Evolutionary conservation across 2,113 vertebrate genomes (phyloP), one percentile per base, ranked within the genome.

Genomic region (Cranoglanis bouderius): DNA sequence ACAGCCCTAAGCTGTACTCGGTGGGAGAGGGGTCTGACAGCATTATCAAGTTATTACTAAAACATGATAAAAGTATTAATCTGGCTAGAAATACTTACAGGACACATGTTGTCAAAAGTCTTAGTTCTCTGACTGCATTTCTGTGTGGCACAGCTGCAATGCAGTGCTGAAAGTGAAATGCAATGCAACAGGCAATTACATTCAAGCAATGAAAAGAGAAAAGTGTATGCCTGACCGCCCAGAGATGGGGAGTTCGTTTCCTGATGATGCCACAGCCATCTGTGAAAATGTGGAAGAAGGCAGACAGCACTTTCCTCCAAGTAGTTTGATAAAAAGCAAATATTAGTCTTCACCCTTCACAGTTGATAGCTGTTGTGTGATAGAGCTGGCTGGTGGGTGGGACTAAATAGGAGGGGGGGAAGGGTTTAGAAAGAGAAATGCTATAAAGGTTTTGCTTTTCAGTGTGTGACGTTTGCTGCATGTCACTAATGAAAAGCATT

Each of bases 131-230:
- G 57, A 61, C 10, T 35, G 32, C n/a, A 70, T 70, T 70, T 35
- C 65, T 74, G 70, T 38, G 16, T n/a, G n/a, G 32, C 67, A 40
- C 32, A 24, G 70, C 18, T 24, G 35, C 6, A 74, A 43, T 43
- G 19, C 18, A 74, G 8, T 21, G 35, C 94, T 94, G 90, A n/a
- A 95, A n/a, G n/a, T 32, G 12, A 14, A 65, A 65, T 1, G 29
- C 10, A 65, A 19, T 38, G 67, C 18, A 72, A 6, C 4, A 19
- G 32, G 6, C 6, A 38, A 19, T 72, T 72, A 38, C 16, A 72
- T 38, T 19, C 6, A 38, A 38, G 16, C 14, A 72, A 19, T 38
- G 67, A 72, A 72, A 72, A 18, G 6, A 72, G 32, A 72, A 70
- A 19, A 19, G 32, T 2, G 32, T 38, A 8, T 16, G 6, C n/a